phyloP scores from a whole-genome alignment of 2,113 vertebrate genomes.

The Nibea coibor region DNA sequence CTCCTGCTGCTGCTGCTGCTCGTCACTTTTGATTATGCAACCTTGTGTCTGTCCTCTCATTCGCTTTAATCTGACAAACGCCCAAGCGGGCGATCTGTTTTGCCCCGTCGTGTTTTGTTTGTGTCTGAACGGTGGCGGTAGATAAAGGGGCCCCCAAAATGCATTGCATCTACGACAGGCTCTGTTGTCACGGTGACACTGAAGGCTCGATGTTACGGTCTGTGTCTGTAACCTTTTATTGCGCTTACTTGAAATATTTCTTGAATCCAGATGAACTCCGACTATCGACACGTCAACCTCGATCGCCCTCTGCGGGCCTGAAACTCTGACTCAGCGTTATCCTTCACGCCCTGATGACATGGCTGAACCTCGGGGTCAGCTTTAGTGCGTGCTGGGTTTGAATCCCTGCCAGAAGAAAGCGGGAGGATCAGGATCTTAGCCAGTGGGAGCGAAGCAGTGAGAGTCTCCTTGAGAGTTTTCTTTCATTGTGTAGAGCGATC shows the following conservation, averaged over 20 bases:
- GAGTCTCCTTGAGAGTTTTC: constrained; percentile 19
- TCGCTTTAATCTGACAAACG: constrained; percentile 16
- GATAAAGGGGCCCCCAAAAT: background rate
- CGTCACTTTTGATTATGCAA: constrained; percentile 26
- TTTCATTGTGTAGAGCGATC: constrained; percentile 25
- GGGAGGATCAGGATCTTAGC: constrained; percentile 30
- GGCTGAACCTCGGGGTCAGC: constrained; percentile 32
- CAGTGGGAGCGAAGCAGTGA: constrained; percentile 3
- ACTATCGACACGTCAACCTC: background rate
- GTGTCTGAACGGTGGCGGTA: background rate
- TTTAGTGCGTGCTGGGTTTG: constrained; percentile 6
- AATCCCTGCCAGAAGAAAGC: constrained; percentile 24
- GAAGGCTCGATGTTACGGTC: background rate
- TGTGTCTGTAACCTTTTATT: background rate
- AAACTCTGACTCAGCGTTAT: constrained; percentile 27
- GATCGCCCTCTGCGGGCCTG: background rate
- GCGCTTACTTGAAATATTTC: background rate
- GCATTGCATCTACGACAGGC: background rate
- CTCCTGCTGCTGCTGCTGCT: constrained; percentile 2
- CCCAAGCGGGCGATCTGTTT: background rate
- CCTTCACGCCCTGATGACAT: background rate
- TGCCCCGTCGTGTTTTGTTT: background rate
- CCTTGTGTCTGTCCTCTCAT: constrained; percentile 22
- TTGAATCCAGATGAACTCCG: background rate
- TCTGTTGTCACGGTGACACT: constrained; percentile 19